Evolutionary conservation across 2,888 invertebrate species (phyloP).

Genomic region (Aspidiotus destructor): DNA sequence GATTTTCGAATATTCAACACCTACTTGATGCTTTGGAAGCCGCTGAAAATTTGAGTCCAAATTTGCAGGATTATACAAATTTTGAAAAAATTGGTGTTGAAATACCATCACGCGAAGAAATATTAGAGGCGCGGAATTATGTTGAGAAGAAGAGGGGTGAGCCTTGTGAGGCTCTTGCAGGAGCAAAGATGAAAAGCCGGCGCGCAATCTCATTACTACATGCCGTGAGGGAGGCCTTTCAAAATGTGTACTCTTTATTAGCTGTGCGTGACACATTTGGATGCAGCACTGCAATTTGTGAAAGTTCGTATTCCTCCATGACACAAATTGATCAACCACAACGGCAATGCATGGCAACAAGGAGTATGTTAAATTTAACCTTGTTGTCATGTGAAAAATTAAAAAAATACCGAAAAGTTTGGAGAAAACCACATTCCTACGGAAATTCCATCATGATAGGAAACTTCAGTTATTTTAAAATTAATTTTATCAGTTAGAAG

Average conservation of each 20-base stretch:
- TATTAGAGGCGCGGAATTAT: not conserved
- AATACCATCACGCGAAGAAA: not conserved
- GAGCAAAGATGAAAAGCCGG: too few relatives aligned
- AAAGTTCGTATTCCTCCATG: not conserved
- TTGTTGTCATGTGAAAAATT: not conserved
- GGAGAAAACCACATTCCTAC: not conserved
- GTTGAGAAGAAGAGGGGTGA: not conserved
- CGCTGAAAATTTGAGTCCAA: not conserved
- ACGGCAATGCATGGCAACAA: not conserved
- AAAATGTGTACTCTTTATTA: not conserved
- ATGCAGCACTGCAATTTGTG: slow-evolving; percentile 1
- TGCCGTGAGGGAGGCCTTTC: not conserved
- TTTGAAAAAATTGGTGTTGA: not conserved
- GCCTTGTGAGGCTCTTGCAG: not conserved
- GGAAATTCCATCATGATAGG: not conserved
- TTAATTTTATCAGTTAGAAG: not conserved
- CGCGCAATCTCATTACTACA: not conserved
- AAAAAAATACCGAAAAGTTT: too few relatives aligned
- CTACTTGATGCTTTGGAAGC: not conserved
- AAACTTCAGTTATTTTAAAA: not conserved
- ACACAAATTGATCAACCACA: not conserved
- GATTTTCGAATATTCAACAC: not conserved
- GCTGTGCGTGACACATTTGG: not conserved
- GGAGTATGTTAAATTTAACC: not conserved
- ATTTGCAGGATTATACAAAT: too few relatives aligned